phyloP scores from a whole-genome alignment of 2,888 invertebrate genomes.

The Drosophila paranaensis region DNA sequence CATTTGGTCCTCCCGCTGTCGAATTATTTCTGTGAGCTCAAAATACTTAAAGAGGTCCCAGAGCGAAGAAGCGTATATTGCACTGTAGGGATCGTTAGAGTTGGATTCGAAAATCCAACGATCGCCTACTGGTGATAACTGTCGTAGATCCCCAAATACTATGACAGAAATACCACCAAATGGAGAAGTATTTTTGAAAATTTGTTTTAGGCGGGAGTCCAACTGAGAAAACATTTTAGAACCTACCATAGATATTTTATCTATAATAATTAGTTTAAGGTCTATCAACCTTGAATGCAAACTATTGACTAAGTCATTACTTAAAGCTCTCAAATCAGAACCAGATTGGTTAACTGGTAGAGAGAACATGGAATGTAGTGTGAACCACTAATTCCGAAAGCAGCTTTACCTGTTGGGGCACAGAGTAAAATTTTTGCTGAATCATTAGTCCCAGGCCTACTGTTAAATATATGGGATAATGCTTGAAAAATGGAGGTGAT shows the following conservation, averaged over 20 bases:
- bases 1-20: too few species aligned
- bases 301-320: not conserved
- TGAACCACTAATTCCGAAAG: conserved; percentile 1
- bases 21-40: too few species aligned
- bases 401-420: conserved; percentile 2
- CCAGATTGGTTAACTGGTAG: not conserved
- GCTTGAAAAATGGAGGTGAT: conserved; percentile 2
- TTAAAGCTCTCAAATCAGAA: not conserved
- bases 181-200: not conserved
- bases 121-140: not conserved
- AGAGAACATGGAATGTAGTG: not conserved
- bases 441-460: not conserved
- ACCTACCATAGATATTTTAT: not conserved
- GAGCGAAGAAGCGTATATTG: not conserved
- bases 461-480: not conserved
- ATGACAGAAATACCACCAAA: conserved; percentile 2
- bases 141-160: not conserved
- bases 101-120: not conserved
- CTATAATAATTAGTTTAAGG: not conserved
- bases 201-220: not conserved
- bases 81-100: not conserved
- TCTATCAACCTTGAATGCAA: not conserved
- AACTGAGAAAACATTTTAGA: not conserved
- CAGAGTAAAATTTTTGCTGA: not conserved
- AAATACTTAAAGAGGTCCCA: too few species aligned